phyloP scores from a whole-genome alignment of 2,113 vertebrate species.

The Pampusana beccarii region DNA sequence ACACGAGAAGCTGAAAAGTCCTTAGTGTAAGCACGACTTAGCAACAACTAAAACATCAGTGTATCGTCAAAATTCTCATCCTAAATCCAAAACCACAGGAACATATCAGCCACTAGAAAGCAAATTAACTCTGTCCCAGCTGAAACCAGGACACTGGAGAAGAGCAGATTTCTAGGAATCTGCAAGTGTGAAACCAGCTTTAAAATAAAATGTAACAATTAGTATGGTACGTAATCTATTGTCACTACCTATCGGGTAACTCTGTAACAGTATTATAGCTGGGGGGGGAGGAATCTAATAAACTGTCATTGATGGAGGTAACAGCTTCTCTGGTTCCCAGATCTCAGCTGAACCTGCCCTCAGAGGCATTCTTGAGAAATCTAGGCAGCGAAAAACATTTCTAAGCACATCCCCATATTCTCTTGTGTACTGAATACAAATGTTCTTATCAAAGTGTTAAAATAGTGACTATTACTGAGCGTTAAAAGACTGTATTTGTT shows the following conservation, averaged over 20 bases:
- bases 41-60: too few species aligned
- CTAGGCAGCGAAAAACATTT: constrained; percentile 22
- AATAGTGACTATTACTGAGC: neutral
- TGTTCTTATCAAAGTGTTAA: constrained; percentile 6
- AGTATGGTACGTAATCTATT: neutral
- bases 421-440: constrained; percentile 24
- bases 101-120: too few species aligned
- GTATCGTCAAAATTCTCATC: too few species aligned
- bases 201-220: neutral
- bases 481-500: constrained; percentile 4
- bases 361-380: constrained; percentile 12
- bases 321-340: neutral
- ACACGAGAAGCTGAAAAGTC: too few species aligned
- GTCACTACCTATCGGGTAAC: neutral
- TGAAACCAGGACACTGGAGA: neutral
- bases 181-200: neutral
- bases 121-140: too few species aligned
- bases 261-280: neutral
- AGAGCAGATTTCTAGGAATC: neutral
- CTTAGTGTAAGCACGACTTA: too few species aligned
- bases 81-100: too few species aligned
- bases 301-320: neutral
- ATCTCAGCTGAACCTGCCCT: constrained; percentile 11
- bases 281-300: neutral
- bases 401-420: constrained; percentile 2